A percentile compares a stretch with the other conserved stretches of the same genome.
Conservation (phyloP, 53 echinoderm and acorn worm species). For the Hippasteria phrygiana region DNA sequence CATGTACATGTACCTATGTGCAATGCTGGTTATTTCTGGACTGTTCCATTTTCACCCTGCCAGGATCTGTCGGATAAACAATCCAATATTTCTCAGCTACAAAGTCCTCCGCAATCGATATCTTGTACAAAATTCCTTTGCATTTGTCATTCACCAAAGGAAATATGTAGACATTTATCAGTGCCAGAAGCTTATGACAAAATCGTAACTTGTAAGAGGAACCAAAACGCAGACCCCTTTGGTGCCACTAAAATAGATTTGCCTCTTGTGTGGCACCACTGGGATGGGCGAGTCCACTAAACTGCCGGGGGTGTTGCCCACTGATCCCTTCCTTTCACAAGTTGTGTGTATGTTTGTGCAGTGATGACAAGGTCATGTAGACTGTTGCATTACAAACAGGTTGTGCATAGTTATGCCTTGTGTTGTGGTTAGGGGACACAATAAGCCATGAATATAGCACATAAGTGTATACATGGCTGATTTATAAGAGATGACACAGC, state of each 20-base stretch:
- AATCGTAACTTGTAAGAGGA: neutral
- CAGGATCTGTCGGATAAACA: neutral
- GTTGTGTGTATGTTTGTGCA: constrained; percentile 60
- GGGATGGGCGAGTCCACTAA: constrained; percentile 30
- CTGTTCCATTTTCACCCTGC: constrained; percentile 46
- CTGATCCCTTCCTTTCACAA: constrained; percentile 42
- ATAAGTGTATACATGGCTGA: neutral
- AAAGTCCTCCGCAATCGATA: neutral
- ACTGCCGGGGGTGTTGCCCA: constrained; percentile 27
- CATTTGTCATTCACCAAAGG: neutral
- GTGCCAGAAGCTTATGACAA: neutral
- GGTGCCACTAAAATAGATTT: constrained; percentile 34
- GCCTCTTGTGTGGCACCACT: constrained; percentile 46
- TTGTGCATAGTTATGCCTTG: constrained; percentile 47
- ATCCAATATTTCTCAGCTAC: neutral
- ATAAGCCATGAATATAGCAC: neutral
- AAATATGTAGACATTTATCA: neutral
- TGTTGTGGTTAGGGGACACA: constrained; percentile 43
- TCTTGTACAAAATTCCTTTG: neutral
- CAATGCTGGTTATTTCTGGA: constrained; percentile 51
- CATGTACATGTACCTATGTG: constrained; percentile 43
- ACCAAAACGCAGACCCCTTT: constrained; percentile 1
- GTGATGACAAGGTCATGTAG: constrained; percentile 63
- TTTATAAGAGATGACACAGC: neutral
- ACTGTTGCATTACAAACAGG: constrained; percentile 61